phyloP scores from a whole-genome alignment of 2,113 vertebrate genomes.

The Euleptes europaea region DNA sequence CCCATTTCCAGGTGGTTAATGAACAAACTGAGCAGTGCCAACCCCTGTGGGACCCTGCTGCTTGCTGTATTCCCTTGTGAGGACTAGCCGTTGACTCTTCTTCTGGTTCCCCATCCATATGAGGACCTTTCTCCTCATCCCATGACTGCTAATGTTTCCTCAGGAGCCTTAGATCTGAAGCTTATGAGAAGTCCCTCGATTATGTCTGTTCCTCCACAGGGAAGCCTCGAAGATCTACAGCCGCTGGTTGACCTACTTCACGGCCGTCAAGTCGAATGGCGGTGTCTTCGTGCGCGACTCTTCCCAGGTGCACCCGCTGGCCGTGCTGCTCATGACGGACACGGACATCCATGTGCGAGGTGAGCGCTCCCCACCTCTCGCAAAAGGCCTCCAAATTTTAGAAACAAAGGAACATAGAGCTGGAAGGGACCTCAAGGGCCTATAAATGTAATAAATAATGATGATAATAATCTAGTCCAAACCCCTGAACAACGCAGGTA shows the following conservation, averaged over 20 bases:
- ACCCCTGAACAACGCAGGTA: no score
- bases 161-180: not conserved
- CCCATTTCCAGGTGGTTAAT: no score
- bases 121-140: not conserved
- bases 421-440: no score
- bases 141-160: not conserved
- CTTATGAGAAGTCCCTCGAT: not conserved
- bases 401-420: no score
- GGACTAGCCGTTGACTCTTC: not conserved
- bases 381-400: no score
- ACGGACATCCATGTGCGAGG: conserved; percentile 85
- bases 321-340: conserved; percentile 89
- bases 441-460: no score
- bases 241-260: conserved; percentile 95
- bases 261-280: conserved; percentile 87
- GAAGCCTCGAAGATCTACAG: conserved; percentile 81
- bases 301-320: conserved; percentile 89
- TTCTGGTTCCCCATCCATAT: no score
- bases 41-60: no score
- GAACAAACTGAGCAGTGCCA: no score
- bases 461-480: no score
- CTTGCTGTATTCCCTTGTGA: no score
- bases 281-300: conserved; percentile 92
- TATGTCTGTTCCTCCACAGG: conserved; percentile 61
- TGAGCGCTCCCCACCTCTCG: conserved; percentile 52